phyloP scores from a whole-genome alignment of 2,888 invertebrate genomes.

The Carcina quercana region DNA sequence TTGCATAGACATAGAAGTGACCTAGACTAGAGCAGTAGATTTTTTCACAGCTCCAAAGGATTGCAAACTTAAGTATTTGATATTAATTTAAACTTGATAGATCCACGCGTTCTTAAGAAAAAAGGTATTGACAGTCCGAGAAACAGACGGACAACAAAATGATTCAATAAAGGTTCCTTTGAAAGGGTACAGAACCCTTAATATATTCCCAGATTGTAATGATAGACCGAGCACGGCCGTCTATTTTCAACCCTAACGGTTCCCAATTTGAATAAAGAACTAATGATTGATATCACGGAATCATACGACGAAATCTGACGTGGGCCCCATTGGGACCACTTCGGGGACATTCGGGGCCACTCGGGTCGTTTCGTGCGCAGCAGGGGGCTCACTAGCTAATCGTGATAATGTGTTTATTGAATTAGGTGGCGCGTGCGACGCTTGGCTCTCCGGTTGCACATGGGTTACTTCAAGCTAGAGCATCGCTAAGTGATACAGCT shows the following conservation, averaged over 20 bases:
- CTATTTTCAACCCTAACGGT: constrained; percentile 10
- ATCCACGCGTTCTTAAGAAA: too few species aligned
- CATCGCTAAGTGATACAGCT: constrained; percentile 35
- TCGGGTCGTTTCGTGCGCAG: constrained; percentile 34
- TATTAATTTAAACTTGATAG: too few species aligned
- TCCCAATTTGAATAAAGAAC: constrained; percentile 51
- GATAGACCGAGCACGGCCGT: constrained; percentile 7
- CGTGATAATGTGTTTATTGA: constrained; percentile 74
- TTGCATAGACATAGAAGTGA: too few species aligned
- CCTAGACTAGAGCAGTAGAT: too few species aligned
- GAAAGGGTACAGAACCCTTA: too few species aligned
- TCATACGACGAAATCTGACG: constrained; percentile 53
- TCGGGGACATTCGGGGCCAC: constrained; percentile 28
- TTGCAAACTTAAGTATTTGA: too few species aligned
- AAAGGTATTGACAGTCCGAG: too few species aligned
- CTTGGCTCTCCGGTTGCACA: constrained; percentile 43
- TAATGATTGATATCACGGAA: constrained; percentile 55
- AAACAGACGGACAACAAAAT: too few species aligned
- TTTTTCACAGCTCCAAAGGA: too few species aligned
- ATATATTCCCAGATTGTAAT: not conserved
- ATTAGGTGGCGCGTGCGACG: constrained; percentile 68
- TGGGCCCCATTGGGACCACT: constrained; percentile 43
- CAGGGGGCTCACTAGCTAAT: constrained; percentile 59
- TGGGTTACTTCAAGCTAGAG: constrained; percentile 27
- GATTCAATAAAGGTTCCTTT: too few species aligned